phyloP scores from a whole-genome alignment of 2,797 vertebrate genomes.

The Argyrosomus regius region DNA sequence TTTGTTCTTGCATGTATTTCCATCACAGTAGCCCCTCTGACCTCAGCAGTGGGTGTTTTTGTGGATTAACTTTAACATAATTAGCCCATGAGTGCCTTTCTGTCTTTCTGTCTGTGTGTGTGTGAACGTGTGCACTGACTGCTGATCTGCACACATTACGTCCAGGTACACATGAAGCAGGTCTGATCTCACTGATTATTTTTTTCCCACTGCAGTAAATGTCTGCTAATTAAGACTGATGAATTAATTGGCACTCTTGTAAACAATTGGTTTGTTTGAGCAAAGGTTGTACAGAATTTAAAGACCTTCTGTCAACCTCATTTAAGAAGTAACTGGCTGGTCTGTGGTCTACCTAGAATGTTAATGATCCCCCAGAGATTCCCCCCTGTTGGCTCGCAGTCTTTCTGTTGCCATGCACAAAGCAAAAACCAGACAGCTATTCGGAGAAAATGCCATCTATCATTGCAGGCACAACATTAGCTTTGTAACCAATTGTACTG shows the following conservation, averaged over 20 bases:
- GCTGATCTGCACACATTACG: slow-evolving; percentile 36
- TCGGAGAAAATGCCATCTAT: slow-evolving; percentile 21
- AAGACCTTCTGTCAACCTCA: slow-evolving; percentile 88
- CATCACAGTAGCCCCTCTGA: slow-evolving; percentile 6
- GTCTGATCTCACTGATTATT: slow-evolving; percentile 56
- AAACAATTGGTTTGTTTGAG: slow-evolving; percentile 87
- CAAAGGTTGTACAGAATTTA: slow-evolving; percentile 84
- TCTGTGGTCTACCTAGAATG: slow-evolving; percentile 53
- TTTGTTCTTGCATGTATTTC: slow-evolving; percentile 33
- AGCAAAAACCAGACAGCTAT: slow-evolving; percentile 17
- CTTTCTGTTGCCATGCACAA: not conserved
- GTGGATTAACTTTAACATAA: slow-evolving; percentile 38
- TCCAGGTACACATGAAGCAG: slow-evolving; percentile 40
- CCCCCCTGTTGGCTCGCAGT: slow-evolving; percentile 1
- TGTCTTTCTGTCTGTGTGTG: slow-evolving; percentile 2
- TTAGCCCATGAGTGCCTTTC: slow-evolving; percentile 35
- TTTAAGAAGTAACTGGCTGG: slow-evolving; percentile 84
- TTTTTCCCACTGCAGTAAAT: slow-evolving; percentile 59
- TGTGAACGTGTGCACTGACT: slow-evolving; percentile 1
- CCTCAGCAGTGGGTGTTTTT: slow-evolving; percentile 34
- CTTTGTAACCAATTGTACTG: not conserved
- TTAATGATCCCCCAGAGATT: slow-evolving; percentile 56
- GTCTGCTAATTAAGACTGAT: slow-evolving; percentile 88
- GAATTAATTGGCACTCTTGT: slow-evolving; percentile 86
- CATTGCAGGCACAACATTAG: slow-evolving; percentile 1